Evolutionary conservation across 2,113 vertebrate genomes (phyloP), one percentile per base, ranked within the genome.

Genomic region (Acrocephalus kingi): DNA sequence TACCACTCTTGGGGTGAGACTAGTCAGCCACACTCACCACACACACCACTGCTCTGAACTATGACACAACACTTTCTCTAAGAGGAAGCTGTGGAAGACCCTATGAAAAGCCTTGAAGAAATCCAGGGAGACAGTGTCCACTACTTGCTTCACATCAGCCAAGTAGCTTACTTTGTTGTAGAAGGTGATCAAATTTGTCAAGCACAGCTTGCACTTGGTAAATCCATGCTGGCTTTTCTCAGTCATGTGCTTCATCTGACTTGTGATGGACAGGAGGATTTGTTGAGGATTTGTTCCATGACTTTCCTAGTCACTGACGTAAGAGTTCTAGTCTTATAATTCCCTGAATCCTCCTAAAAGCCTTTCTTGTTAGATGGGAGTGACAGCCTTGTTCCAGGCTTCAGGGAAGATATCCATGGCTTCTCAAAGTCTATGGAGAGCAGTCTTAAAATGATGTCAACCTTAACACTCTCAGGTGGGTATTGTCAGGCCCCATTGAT

Each of bases 351-450:
- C 12, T 79, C 17, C 12, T 80, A 67, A 55, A 74, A 48, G 5
- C 2, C 4, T 2, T 31, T 61, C 21, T 35, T 18, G 3, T 31
- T 41, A 54, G 24, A 15, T 48, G 8, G 11, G 4, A 3, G 6
- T 41, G 20, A 48, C 17, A 49, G 17, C 6, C 33, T n/a, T 58
- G 43, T 37, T 64, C 37, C 28, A 51, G 43, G 39, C 24, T 56
- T 81, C 48, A 58, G 28, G 24, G 9, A 51, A 49, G 17, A 43
- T 23, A 30, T 6, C 43, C 11, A 10, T 41, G 56, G 63, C 15
- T 39, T 80, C 55, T n/a, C 28, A 39, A 81, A 56, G 22, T 15
- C 22, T 30, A 4, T 25, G 9, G 6, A 69, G 24, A 39, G 14
- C 0, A 1, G 8, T 37, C 23, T 81, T 28, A 48, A 27, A 62